These are phyloP conservation scores for Pseudochaenichthys georgianus DNA, from an alignment of 2,797 vertebrate genomes.

Conservation along the genomic window DNA sequence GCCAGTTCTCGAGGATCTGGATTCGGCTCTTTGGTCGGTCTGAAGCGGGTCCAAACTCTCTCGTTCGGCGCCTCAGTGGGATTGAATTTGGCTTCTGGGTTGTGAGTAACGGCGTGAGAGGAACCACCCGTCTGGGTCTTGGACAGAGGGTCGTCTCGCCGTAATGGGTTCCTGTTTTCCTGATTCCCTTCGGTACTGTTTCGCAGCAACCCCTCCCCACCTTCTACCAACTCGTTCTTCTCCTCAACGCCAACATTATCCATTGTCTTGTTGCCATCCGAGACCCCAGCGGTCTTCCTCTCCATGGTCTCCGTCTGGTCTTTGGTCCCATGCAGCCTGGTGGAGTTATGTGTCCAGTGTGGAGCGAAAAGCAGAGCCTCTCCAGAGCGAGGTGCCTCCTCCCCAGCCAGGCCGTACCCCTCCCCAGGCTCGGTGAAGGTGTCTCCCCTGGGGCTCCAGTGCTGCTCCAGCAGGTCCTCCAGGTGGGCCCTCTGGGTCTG, in stretches of 20 bases:
- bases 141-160: conserved; percentile 37
- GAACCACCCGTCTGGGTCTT: conserved; percentile 46
- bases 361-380: conserved; percentile 55
- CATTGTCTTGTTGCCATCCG: conserved; percentile 48
- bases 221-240: conserved; percentile 35
- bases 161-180: conserved; percentile 23
- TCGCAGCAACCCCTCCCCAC: conserved; percentile 25
- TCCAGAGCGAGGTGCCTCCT: conserved; percentile 47
- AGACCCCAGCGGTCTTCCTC: conserved; percentile 16
- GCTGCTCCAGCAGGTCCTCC: conserved; percentile 80
- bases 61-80: conserved; percentile 37
- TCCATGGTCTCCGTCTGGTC: conserved; percentile 31
- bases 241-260: conserved; percentile 37
- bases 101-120: conserved; percentile 46
- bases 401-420: conserved; percentile 62
- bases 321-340: conserved; percentile 47
- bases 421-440: conserved; percentile 66
- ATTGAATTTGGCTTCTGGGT: conserved; percentile 36
- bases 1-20: conserved; percentile 63
- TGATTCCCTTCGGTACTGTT: conserved; percentile 54
- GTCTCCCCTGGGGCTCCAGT: conserved; percentile 78
- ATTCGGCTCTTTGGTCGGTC: conserved; percentile 76
- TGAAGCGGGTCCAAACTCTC: conserved; percentile 37
- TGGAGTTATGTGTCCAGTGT: conserved; percentile 75
- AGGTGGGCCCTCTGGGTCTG: conserved; percentile 81